Percentiles rank a stretch among this genome's conserved stretches.
phyloP scores from a whole-genome alignment of 2,888 invertebrate species.

The Anthophora plumipes region DNA sequence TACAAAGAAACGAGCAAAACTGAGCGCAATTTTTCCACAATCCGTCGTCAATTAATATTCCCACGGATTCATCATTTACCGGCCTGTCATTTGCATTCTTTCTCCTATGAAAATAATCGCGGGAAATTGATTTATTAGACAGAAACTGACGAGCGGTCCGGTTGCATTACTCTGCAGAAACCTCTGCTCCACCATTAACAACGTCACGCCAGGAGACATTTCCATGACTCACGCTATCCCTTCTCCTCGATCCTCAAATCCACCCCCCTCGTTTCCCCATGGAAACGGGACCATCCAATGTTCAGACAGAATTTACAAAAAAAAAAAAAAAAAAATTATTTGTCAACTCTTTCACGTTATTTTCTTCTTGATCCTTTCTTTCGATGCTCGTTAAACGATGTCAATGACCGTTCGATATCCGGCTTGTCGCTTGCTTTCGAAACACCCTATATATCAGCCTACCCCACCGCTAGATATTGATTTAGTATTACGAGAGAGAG shows the following conservation, averaged over 20 bases:
- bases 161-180: constrained; percentile 50
- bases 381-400: constrained; percentile 38
- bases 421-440: constrained; percentile 70
- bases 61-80: constrained; percentile 9
- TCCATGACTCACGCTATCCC: constrained; percentile 42
- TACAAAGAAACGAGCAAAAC: not conserved
- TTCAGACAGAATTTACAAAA: not conserved
- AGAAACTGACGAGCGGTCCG: constrained; percentile 10
- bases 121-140: constrained; percentile 51
- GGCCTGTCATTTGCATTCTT: constrained; percentile 19
- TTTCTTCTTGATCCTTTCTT: not conserved
- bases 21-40: not conserved
- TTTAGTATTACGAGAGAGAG: constrained; percentile 79
- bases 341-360: not conserved
- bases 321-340: not conserved
- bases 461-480: constrained; percentile 80
- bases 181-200: constrained; percentile 6
- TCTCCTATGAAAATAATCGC: not conserved
- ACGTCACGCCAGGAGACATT: constrained; percentile 27
- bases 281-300: constrained; percentile 11
- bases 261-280: not conserved
- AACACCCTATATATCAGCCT: constrained; percentile 75
- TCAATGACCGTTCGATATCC: constrained; percentile 60
- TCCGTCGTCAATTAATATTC: constrained; percentile 6
- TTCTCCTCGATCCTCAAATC: too few relatives aligned